Evolutionary conservation across 2,888 invertebrate species (phyloP), one percentile per base, ranked within the genome.

Genomic region (Limnephilus marmoratus): DNA sequence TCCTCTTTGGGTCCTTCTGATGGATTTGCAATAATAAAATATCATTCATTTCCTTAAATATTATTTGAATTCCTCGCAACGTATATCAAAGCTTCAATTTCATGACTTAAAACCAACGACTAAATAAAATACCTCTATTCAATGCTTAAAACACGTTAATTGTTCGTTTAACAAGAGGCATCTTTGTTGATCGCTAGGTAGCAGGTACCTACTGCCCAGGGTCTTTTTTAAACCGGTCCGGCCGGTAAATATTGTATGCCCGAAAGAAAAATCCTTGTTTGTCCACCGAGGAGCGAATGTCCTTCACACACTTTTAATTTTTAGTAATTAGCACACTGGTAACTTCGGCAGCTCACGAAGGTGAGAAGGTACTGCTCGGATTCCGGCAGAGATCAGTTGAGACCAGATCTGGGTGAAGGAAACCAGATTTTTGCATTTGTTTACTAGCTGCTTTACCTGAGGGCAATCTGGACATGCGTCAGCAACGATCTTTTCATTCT

Each of bases 371-470:
- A 29, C 49, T 45, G 5, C 80, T 68, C 68, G 24, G 24, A 68
- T 68, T n/a, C 68, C 68, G n/a, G 88, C 68, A 37, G 11, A 37
- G 31, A n/a, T 88, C 88, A 88, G 88, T 68, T 88, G 88, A 80
- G 68, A 88, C 88, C 37, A 88, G 88, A 88, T 88, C n/a, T 15
- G 15, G 41, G 53, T 80, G 80, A 88, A 53, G 18, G 18, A 68
- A 37, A 88, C 88, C 88, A 68, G 88, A 88, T 83, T 34, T 68
- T 24, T 24, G 24, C 53, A 68, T 68, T 24, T 68, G 7, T 7
- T 68, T 68, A 68, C 5, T 18, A 24, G 1, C 24, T 68, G 7
- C 7, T 18, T 68, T 68, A 68, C 68, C n/a, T 68, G n/a, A 9
- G 24, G 68, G 9, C 9, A 9, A 24, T 24, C 68, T 68, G 24